Conservation (phyloP, 2,113 vertebrate species). For the Lota lota region DNA sequence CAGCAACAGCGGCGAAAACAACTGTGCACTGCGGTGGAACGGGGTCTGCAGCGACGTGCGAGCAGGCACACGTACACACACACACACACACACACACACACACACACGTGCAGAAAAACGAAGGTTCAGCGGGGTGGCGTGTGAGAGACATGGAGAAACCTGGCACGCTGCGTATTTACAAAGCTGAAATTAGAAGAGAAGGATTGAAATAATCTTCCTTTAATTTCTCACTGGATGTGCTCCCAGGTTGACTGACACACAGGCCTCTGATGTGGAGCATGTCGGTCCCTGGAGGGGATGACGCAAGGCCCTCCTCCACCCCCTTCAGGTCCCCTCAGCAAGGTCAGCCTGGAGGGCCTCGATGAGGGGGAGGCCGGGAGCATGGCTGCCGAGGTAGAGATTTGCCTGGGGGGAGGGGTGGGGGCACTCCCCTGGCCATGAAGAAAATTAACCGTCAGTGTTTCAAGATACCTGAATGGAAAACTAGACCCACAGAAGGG, state of each 20-base stretch:
- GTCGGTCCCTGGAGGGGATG: slow-evolving; percentile 46
- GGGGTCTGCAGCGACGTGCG: slow-evolving; percentile 5
- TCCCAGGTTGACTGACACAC: slow-evolving; percentile 48
- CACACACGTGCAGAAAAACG: background rate
- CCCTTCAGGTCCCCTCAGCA: slow-evolving; percentile 33
- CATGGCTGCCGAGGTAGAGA: slow-evolving; percentile 3
- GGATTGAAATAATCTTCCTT: slow-evolving; percentile 59
- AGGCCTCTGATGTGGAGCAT: slow-evolving; percentile 37
- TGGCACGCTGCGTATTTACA: slow-evolving; percentile 54
- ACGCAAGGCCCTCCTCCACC: slow-evolving; percentile 41
- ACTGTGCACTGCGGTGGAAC: slow-evolving; percentile 35
- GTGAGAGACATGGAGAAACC: slow-evolving; percentile 38
- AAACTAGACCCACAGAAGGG: slow-evolving; percentile 1
- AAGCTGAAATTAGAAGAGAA: slow-evolving; percentile 56
- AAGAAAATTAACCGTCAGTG: background rate
- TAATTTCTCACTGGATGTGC: slow-evolving; percentile 57
- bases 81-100: background rate
- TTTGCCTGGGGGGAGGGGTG: background rate
- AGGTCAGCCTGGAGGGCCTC: slow-evolving; percentile 6
- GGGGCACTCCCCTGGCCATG: background rate
- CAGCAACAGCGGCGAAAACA: slow-evolving; percentile 44
- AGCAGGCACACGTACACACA: background rate
- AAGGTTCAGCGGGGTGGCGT: slow-evolving; percentile 23
- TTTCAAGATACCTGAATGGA: slow-evolving; percentile 1
- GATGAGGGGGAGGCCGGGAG: slow-evolving; percentile 22